These are phyloP conservation scores for Melanchra persicariae DNA, from an alignment of 2,888 invertebrate genomes.

Conservation along the genomic window DNA sequence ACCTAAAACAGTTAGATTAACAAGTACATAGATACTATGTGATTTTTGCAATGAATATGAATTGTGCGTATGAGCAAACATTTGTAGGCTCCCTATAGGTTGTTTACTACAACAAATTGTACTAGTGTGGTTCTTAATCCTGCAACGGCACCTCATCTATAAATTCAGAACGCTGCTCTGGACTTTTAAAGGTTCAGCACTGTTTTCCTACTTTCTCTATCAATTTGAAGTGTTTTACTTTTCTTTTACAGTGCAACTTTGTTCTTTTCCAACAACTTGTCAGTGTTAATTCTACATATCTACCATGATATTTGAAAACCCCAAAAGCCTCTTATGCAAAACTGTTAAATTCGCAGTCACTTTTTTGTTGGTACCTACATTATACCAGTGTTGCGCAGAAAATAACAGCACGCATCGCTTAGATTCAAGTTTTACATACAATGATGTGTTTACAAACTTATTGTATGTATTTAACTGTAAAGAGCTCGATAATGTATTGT, in stretches of 20 bases:
- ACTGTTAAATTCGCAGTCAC: conserved; percentile 17
- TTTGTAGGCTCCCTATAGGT: too few species aligned
- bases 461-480: conserved; percentile 42
- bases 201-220: not conserved
- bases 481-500: conserved; percentile 55
- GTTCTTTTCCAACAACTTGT: not conserved
- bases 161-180: not conserved
- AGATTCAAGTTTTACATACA: conserved; percentile 59
- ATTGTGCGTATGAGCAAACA: not conserved
- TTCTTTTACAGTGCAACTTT: not conserved
- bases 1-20: not conserved
- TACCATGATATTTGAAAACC: not conserved
- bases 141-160: not conserved
- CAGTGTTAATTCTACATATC: not conserved
- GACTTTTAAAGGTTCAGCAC: too few species aligned
- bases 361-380: conserved; percentile 22
- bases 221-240: not conserved
- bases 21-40: too few species aligned
- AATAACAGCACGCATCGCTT: conserved; percentile 45
- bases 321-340: conserved; percentile 1
- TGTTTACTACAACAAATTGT: not conserved
- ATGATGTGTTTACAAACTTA: conserved; percentile 54
- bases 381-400: conserved; percentile 18
- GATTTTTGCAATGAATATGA: not conserved
- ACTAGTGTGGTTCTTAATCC: not conserved